Percentiles rank a stretch among this genome's conserved stretches.
Evolutionary conservation across 2,888 invertebrate species (phyloP).

Genomic region (Gryllus longicercus): DNA sequence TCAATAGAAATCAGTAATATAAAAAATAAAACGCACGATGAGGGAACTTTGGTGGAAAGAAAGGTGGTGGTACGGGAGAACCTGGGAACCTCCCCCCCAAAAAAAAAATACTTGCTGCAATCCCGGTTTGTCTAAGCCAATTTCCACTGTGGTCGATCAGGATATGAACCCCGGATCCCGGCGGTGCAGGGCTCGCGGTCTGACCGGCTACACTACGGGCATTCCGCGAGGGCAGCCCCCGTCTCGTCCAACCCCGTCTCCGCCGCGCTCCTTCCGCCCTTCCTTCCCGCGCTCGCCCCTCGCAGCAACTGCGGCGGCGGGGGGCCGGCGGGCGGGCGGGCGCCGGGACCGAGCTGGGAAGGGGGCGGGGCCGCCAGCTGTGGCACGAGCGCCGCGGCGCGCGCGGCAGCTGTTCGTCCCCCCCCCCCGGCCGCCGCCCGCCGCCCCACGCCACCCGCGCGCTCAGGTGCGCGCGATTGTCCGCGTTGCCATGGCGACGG

Average conservation of each 20-base stretch:
- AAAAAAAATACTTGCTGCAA: too few relatives aligned
- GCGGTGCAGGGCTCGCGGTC: too few relatives aligned
- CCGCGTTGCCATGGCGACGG: neutral
- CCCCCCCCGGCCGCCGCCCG: neutral
- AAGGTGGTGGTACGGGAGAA: too few relatives aligned
- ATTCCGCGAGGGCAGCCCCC: neutral
- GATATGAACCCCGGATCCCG: too few relatives aligned
- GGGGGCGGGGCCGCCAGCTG: neutral
- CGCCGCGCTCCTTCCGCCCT: neutral
- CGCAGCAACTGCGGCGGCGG: neutral
- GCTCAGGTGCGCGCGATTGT: neutral
- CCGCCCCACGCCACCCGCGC: neutral
- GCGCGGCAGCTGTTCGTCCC: neutral
- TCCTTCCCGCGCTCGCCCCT: neutral
- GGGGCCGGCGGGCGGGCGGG: neutral
- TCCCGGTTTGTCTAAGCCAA: too few relatives aligned
- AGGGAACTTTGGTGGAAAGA: too few relatives aligned
- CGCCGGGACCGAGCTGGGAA: neutral
- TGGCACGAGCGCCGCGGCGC: slow-evolving; percentile 6
- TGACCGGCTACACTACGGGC: too few relatives aligned
- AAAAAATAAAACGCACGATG: too few relatives aligned
- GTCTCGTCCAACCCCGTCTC: neutral
- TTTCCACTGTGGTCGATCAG: too few relatives aligned
- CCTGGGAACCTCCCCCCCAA: too few relatives aligned
- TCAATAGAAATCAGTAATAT: too few relatives aligned